Conservation (phyloP, 2,888 invertebrate species). For the Mythimna pallens region DNA sequence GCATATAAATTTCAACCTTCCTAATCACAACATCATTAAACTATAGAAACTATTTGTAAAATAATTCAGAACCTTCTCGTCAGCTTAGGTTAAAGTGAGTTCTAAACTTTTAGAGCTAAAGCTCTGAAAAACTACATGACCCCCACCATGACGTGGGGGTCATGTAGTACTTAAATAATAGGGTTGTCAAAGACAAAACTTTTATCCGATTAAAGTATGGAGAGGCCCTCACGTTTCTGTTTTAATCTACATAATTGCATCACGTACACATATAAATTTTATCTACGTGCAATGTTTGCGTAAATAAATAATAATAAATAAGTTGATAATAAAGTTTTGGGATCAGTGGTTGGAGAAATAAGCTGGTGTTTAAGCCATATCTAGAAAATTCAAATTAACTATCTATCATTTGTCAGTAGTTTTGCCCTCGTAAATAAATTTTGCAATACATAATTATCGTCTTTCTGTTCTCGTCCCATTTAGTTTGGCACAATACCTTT, state of each 20-base stretch:
- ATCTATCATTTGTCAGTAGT: background rate
- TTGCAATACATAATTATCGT: too few relatives aligned
- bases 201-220: slow-evolving; percentile 77
- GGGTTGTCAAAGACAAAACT: slow-evolving; percentile 61
- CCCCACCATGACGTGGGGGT: slow-evolving; percentile 14
- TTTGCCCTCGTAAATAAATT: background rate
- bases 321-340: slow-evolving; percentile 66
- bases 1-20: too few relatives aligned
- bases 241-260: slow-evolving; percentile 81
- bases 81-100: background rate
- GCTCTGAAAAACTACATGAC: slow-evolving; percentile 17
- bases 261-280: slow-evolving; percentile 83
- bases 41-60: background rate
- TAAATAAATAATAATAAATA: slow-evolving; percentile 81
- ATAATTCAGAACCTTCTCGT: background rate
- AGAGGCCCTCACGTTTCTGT: slow-evolving; percentile 73
- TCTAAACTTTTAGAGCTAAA: background rate
- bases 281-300: slow-evolving; percentile 79
- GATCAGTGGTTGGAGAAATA: background rate
- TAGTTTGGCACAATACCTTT: too few relatives aligned
- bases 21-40: too few relatives aligned
- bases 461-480: too few relatives aligned
- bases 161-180: slow-evolving; percentile 62
- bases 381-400: background rate
- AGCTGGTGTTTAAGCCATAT: background rate